A percentile compares a stretch with the other conserved stretches of the same genome.
These are phyloP conservation scores for Oryzias curvinotus DNA, from an alignment of 2,113 vertebrate species.

Conservation along the genomic window DNA sequence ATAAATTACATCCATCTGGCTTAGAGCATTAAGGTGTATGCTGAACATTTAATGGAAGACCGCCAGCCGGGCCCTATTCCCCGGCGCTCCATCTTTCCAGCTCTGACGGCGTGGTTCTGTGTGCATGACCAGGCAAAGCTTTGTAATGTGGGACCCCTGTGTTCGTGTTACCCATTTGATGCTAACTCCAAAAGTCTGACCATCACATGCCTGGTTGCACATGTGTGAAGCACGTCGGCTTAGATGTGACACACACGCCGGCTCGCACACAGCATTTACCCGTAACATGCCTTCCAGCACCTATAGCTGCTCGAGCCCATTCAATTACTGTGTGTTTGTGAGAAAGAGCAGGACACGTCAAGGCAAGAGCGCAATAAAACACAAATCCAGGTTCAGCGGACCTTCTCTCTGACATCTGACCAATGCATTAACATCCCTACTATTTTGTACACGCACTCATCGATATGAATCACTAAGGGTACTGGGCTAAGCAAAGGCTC, in stretches of 20 bases:
- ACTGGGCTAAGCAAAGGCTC: conserved; percentile 27
- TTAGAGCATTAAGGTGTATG: conserved; percentile 34
- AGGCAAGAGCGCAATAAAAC: conserved; percentile 68
- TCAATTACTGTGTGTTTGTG: conserved; percentile 82
- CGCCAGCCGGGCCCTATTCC: conserved; percentile 38
- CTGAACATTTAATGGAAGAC: conserved; percentile 47
- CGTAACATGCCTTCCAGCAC: conserved; percentile 59
- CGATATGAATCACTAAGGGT: conserved; percentile 37
- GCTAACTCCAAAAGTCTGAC: conserved; percentile 72
- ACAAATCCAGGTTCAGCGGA: conserved; percentile 57
- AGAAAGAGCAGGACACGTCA: conserved; percentile 80
- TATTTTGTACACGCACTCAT: conserved; percentile 35
- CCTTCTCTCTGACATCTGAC: conserved; percentile 72
- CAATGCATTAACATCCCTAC: conserved; percentile 62
- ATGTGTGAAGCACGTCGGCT: conserved; percentile 72
- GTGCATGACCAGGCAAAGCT: conserved; percentile 61
- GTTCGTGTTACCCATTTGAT: conserved; percentile 68
- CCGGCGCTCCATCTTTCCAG: conserved; percentile 38
- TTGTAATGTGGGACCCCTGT: conserved; percentile 61
- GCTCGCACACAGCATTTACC: conserved; percentile 38
- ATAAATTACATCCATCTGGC: conserved; percentile 45
- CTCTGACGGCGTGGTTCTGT: conserved; percentile 48
- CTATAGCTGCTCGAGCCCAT: conserved; percentile 63
- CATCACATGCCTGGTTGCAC: conserved; percentile 75
- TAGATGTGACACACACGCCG: conserved; percentile 58